Base-by-base conservation (phyloP, 2,888 invertebrate species). In the Polia nebulosa region DNA sequence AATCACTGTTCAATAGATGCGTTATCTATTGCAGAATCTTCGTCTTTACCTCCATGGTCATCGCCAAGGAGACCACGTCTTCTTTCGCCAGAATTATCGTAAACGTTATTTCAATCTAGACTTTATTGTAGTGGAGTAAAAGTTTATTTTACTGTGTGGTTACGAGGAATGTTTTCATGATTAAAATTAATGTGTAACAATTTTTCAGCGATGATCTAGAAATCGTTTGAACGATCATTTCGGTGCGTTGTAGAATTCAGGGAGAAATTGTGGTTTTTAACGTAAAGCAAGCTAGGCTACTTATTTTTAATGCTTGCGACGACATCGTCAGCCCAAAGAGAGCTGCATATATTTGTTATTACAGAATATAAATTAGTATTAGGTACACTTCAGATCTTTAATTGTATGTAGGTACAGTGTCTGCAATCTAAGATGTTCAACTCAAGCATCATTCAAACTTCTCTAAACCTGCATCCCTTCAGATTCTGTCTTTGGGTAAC, bases 11-110 rank as follows among this genome's bases (percentile, higher is more conserved):
- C 61, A 73, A 73, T 73, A 60, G 39, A 25, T 57, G 22, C n/a
- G 55, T 73, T 70, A 70, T 79, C 62, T 72, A 39, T 59, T 60
- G 32, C 36, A 41, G 67, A 70, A 67, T 39, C 63, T 61, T 60
- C 22, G 32, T 65, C 56, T 59, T 58, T 61, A 41, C 22, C 25
- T 52, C 55, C 47, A 52, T 27, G 51, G 36, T 49, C 51, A 41
- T 58, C 56, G 56, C 60, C 57, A 73, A 80, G 64, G 44, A 39
- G 57, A 76, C 65, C 49, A 9, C 41, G 52, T 41, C 20, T 17
- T 52, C 22, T 53, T 51, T 69, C 53, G 45, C 17, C 15, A 41
- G n/a, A 45, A 20, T 41, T 39, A 17, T 9, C 0, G 3, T 44
- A 2, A n/a, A 20, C 39, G 22, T 44, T 25, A 63, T 1, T 20